Base-by-base conservation (phyloP, 2,797 vertebrate genomes). In the Alosa sapidissima region DNA sequence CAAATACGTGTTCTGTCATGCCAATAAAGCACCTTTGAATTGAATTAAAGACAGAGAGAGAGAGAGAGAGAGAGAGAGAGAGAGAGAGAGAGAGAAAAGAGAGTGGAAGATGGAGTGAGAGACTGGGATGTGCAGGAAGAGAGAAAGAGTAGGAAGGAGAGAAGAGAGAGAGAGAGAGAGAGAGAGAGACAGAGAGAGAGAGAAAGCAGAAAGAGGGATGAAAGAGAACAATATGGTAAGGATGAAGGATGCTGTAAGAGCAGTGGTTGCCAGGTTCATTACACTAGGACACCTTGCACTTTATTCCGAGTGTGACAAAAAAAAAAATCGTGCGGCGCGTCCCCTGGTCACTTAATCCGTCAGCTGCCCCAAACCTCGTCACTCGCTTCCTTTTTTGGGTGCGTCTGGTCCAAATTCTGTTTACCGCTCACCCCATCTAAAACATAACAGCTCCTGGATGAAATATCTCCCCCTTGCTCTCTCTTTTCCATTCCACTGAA, bases 361-460 rank as follows among this genome's bases (percentile, higher is more conserved):
- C 68, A 45, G 33, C 41, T 75, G 68, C 10, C 68, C 36, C 33
- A 75, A 45, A 75, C 16, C 68, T 45, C 28, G 19, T 78, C 28
- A 8, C 41, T 47, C 41, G 14, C 19, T 78, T 78, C 72, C 72
- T 78, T 78, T 78, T 78, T 78, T 45, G 72, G 72, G 36, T 78
- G 72, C 72, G 78, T 78, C 72, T 78, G 72, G 36, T 78, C 36
- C 14, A 78, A 47, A 78, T 78, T 21, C 14, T 78, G 72, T 78
- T 78, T 78, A 78, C 72, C 36, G 21, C 45, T 78, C 72, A 21
- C 45, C 72, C 72, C 7, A 72, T 78, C 41, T 45, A 45, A 78
- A 78, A 36, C 36, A 78, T 45, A 78, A 78, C 72, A 78, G 72
- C 72, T 47, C 72, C 72, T 47, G 72, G 36, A 78, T 47, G 72